phyloP scores from a whole-genome alignment of 2,888 invertebrate genomes.

The Ernsta delagoae region DNA sequence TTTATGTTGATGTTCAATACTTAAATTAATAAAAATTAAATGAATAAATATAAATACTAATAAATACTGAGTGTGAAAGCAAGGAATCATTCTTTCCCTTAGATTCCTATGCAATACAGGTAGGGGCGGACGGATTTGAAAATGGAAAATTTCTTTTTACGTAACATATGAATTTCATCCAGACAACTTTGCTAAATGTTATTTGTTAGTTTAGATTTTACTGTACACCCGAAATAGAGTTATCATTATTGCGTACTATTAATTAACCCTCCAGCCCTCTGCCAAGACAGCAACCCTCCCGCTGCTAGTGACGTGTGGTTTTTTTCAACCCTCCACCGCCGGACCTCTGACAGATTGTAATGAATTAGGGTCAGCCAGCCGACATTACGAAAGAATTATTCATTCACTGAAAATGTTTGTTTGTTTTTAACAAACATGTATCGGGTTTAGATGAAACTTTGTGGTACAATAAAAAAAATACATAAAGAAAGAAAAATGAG shows the following conservation, averaged over 20 bases:
- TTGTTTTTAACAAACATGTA: slow-evolving; percentile 22
- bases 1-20: too few species aligned
- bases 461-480: too few species aligned
- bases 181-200: too few species aligned
- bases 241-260: slow-evolving; percentile 23
- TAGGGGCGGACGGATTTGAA: too few species aligned
- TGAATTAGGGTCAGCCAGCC: slow-evolving; percentile 34
- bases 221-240: slow-evolving; percentile 5
- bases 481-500: too few species aligned
- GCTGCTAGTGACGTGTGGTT: slow-evolving; percentile 61
- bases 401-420: slow-evolving; percentile 15
- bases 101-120: too few species aligned
- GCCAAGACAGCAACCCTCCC: slow-evolving; percentile 39
- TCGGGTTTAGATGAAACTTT: neutral
- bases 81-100: too few species aligned
- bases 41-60: too few species aligned
- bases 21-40: too few species aligned
- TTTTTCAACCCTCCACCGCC: slow-evolving; percentile 45
- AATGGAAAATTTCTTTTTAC: too few species aligned
- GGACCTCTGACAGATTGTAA: slow-evolving; percentile 40
- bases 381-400: slow-evolving; percentile 29
- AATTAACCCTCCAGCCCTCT: slow-evolving; percentile 32
- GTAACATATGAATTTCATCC: too few species aligned
- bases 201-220: neutral
- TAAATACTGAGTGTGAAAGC: too few species aligned